Percentiles rank a stretch among this genome's conserved stretches.
phyloP scores from a whole-genome alignment of 2,797 vertebrate genomes.

The Cossypha polioptera region DNA sequence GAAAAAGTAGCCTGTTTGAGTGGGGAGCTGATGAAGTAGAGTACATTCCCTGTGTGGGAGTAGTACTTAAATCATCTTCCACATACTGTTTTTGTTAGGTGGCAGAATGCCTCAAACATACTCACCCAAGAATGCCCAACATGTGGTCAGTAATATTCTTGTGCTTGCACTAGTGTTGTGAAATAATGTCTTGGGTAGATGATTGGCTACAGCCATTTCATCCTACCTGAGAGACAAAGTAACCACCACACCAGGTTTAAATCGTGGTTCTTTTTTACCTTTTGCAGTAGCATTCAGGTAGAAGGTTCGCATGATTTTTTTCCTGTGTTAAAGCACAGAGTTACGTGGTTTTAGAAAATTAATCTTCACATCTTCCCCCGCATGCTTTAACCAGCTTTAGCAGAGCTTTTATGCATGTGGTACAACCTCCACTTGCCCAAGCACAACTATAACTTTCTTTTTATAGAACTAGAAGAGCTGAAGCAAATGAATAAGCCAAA shows the following conservation, averaged over 20 bases:
- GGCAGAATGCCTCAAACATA: background rate
- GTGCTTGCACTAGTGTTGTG: background rate
- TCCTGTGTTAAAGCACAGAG: background rate
- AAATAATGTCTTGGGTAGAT: background rate
- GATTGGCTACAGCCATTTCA: background rate
- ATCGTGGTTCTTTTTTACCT: background rate
- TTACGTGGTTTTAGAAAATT: background rate
- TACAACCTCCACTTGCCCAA: conserved; percentile 22
- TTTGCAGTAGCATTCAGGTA: background rate
- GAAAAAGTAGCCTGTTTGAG: background rate
- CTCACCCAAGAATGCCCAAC: background rate
- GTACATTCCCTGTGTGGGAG: background rate
- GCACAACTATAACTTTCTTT: background rate
- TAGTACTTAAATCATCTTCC: background rate
- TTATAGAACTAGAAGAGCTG: background rate
- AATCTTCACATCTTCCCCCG: conserved; percentile 16
- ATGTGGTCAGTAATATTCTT: background rate
- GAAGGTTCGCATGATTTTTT: background rate
- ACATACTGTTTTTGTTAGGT: background rate
- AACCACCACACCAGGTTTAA: background rate
- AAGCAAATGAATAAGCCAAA: background rate
- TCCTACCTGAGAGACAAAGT: background rate
- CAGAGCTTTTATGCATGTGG: background rate
- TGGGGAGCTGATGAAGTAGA: background rate
- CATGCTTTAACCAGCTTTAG: conserved; percentile 8